Base-by-base conservation (phyloP, 2,797 vertebrate species). In the Semaprochilodus insignis region DNA sequence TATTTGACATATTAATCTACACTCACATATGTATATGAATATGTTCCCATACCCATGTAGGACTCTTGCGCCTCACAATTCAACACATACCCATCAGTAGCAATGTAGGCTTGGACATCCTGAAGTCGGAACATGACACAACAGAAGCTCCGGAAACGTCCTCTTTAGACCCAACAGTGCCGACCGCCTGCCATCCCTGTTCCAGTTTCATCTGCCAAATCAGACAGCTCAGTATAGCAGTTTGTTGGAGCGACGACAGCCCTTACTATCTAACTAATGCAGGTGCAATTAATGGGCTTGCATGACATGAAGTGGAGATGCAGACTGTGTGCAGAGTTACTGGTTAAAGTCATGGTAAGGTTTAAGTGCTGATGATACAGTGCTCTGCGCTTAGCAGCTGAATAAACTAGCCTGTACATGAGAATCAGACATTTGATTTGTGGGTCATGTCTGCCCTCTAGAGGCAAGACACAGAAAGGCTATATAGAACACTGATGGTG, bases 171-270 rank as follows among this genome's bases (percentile, higher is more conserved):
- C 90, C 92, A n/a, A 94, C 91, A 0, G 93, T 95, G 44, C 94
- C 94, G 0, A 94, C 86, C 54, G 90, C 91, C 52, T 92, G 89
- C 94, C 94, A 95, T 17, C 93, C 94, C 62, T 88, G 86, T 0
- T 77, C 72, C 52, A 69, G 83, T 88, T 93, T 94, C 15, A 74
- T 3, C 86, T 89, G 27, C 3, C 21, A 76, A n/a, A 11, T 51
- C 6, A 62, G 27, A 76, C 10, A 55, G 19, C n/a, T 48, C 34
- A 66, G 51, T 10, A 36, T 13, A 17, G 16, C 15, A 14, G 23
- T 40, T 40, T 40, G 40, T 40, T 40, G 8, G 8, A 40, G 8
- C 5, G 40, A 40, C 40, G 8, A 40, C 40, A 40, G 2, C 6
- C 62, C 59, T n/a, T 14, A 16, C 23, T 17, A 34, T 44, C 4